Base-by-base conservation (phyloP, 2,888 invertebrate genomes). In the Cactoblastis cactorum region DNA sequence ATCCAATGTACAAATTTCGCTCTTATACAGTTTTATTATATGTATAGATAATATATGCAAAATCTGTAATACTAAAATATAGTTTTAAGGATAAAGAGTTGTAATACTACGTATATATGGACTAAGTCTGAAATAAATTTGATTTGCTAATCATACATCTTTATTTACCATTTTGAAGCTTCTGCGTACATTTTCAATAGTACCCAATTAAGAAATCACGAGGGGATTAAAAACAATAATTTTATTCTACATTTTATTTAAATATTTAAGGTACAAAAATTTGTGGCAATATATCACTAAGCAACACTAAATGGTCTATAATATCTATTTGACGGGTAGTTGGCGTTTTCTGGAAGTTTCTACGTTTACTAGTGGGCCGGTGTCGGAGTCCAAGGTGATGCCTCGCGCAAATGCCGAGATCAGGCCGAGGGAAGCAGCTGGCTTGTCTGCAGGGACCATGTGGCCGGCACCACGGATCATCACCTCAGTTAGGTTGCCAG, bases 381-480 rank as follows among this genome's bases (percentile, higher is more conserved):
- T 88, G 57, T 89, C 89, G 9, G 74, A 53, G 0, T 77, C 68
- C 1, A 89, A 67, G 0, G 78, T 50, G 3, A 83, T 57, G 9
- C 81, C 82, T n/a, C 87, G 80, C 24, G 92, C 86, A 70, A 94
- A 94, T 55, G 91, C 90, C 28, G 90, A 90, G 59, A 94, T 91
- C 55, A 94, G 83, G 17, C 92, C 92, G 1, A 91, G 83, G 0
- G 92, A 81, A 41, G 91, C 91, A 1, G 90, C 82, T 0, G 93
- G 93, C 66, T 92, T 90, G 72, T 93, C 93, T 0, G 90, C 81
- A 0, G 93, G 93, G 2, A 93, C 92, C 91, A 93, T 92, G 69
- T 94, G 94, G 0, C 94, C 94, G 0, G 93, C 92, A 41, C 92
- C 91, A 15, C 92, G 80, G 8, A 93, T 81, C 74, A 93, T 81